A percentile compares a stretch with the other conserved stretches of the same genome.
Conservation (phyloP, 2,113 vertebrate species). For the Phaethornis superciliosus region DNA sequence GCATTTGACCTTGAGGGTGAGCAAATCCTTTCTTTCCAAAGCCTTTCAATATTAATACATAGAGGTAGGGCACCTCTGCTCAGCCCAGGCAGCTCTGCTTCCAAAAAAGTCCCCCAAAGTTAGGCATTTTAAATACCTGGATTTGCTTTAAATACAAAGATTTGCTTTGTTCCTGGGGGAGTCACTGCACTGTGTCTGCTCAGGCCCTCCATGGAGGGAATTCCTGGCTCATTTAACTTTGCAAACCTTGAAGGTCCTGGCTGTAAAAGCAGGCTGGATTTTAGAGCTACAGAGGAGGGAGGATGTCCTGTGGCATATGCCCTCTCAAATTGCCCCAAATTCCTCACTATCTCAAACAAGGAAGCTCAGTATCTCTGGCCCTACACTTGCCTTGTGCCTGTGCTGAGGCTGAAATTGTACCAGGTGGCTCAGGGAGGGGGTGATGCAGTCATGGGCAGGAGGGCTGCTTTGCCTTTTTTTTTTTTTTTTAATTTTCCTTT, state of each 20-base stretch:
- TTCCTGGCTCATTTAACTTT: not conserved
- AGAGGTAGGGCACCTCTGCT: not conserved
- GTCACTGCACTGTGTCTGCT: not conserved
- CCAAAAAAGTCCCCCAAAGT: too few relatives aligned
- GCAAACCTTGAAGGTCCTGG: not conserved
- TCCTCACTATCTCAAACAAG: not conserved
- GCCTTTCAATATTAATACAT: rapidly evolving
- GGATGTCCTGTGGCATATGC: not conserved
- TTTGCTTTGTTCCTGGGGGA: not conserved
- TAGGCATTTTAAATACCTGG: too few relatives aligned
- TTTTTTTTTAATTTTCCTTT: rapidly evolving
- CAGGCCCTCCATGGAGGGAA: too few relatives aligned
- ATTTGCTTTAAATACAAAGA: not conserved
- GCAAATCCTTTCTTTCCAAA: not conserved
- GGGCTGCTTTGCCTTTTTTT: not conserved
- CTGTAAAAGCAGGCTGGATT: not conserved
- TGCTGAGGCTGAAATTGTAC: not conserved
- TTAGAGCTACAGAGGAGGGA: not conserved
- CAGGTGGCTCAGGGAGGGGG: not conserved
- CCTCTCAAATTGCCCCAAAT: not conserved
- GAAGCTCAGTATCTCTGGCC: not conserved
- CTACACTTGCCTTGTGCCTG: not conserved
- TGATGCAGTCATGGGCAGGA: not conserved
- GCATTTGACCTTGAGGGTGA: not conserved
- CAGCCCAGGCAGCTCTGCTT: not conserved